Evolutionary conservation across 2,113 vertebrate genomes (phyloP).

Genomic region (Nematolebias whitei): DNA sequence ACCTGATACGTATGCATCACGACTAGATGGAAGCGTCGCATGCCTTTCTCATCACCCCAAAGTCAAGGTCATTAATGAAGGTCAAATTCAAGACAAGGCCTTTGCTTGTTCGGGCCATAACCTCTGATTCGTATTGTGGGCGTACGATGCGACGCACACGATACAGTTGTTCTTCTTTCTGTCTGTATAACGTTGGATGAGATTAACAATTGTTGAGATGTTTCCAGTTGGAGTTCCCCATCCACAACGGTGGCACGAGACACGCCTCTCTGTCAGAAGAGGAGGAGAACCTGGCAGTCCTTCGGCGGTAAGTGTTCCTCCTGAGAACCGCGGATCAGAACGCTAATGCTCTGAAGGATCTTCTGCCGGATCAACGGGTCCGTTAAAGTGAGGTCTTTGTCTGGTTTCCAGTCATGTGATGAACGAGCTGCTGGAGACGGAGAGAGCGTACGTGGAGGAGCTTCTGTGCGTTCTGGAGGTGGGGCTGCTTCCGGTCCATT

Average conservation of each 20-base stretch:
- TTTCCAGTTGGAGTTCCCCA: constrained; percentile 81
- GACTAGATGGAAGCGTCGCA: too few relatives aligned
- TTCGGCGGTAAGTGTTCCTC: constrained; percentile 85
- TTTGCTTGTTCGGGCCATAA: too few relatives aligned
- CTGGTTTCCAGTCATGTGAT: constrained; percentile 88
- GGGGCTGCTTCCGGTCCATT: constrained; percentile 32
- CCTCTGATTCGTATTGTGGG: too few relatives aligned
- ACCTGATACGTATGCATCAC: too few relatives aligned
- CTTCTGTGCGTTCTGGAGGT: constrained; percentile 98
- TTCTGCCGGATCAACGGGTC: too few relatives aligned
- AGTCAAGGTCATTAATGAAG: too few relatives aligned
- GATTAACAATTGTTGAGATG: not conserved
- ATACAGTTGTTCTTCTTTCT: not conserved
- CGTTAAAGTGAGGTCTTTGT: not conserved
- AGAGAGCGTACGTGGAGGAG: constrained; percentile 94
- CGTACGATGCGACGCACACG: too few relatives aligned
- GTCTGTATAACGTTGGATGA: not conserved
- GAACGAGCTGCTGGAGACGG: constrained; percentile 96
- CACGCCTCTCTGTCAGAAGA: constrained; percentile 88
- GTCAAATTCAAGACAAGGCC: too few relatives aligned
- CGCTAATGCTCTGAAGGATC: too few relatives aligned
- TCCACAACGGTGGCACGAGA: constrained; percentile 79
- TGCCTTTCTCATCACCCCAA: too few relatives aligned
- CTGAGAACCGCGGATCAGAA: too few relatives aligned
- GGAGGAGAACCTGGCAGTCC: constrained; percentile 92